These are phyloP conservation scores for Sakesphorus luctuosus DNA, from an alignment of 2,113 vertebrate genomes.

Conservation along the genomic window DNA sequence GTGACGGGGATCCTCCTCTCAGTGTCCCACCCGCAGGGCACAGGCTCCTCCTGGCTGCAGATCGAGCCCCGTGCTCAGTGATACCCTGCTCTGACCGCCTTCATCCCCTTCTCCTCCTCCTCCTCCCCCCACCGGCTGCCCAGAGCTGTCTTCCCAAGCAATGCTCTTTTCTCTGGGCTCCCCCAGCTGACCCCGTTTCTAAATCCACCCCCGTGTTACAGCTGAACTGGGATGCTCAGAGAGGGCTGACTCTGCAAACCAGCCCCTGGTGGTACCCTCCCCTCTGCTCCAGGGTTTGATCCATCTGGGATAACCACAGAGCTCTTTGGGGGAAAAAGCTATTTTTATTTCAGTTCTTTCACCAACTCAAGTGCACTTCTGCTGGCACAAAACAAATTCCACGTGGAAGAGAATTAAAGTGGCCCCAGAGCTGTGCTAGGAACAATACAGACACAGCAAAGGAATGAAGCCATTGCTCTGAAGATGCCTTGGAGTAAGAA, in stretches of 20 bases:
- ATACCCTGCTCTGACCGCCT: neutral
- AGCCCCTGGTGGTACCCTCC: neutral
- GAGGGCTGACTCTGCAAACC: neutral
- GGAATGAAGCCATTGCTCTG: neutral
- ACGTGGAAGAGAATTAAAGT: neutral
- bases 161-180: neutral
- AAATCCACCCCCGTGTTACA: neutral
- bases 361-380: neutral
- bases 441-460: neutral
- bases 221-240: neutral
- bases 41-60: neutral
- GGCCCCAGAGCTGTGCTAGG: neutral
- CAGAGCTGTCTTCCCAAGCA: neutral
- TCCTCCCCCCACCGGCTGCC: neutral
- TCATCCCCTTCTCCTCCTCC: neutral
- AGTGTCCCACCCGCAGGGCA: neutral
- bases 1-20: accelerated
- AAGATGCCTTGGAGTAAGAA: neutral
- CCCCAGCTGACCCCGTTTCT: neutral
- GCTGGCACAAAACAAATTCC: conserved; percentile 3
- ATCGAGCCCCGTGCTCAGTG: neutral
- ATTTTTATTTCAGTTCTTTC: conserved; percentile 20
- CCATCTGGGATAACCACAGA: neutral
- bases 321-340: conserved; percentile 14
- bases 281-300: neutral